Conservation (phyloP, 2,113 vertebrate species). For the Elaphurus davidianus region DNA sequence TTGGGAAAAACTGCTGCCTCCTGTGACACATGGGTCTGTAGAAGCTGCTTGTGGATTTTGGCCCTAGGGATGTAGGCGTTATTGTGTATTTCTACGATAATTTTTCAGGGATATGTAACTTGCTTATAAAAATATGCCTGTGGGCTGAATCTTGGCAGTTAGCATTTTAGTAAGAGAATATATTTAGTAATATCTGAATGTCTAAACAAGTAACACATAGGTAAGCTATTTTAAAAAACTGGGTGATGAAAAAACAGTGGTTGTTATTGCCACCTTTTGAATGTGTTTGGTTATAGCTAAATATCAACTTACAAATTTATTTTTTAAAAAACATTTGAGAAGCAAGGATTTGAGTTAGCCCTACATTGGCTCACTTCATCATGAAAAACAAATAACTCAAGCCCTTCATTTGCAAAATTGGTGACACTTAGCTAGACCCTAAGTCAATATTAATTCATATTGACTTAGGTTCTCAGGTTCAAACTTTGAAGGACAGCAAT, state of each 20-base stretch:
- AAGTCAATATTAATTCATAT: background rate
- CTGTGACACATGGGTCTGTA: background rate
- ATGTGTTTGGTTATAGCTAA: slow-evolving; percentile 51
- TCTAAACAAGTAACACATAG: slow-evolving; percentile 57
- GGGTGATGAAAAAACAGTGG: slow-evolving; percentile 39
- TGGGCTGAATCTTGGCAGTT: slow-evolving; percentile 74
- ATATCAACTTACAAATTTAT: slow-evolving; percentile 52
- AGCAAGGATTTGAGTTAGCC: background rate
- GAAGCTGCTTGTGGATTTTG: slow-evolving; percentile 64
- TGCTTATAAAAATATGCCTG: slow-evolving; percentile 72
- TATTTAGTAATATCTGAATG: slow-evolving; percentile 75
- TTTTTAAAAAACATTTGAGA: slow-evolving; percentile 57
- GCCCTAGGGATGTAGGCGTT: slow-evolving; percentile 52
- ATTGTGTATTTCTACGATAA: slow-evolving; percentile 68
- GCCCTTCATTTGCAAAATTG: slow-evolving; percentile 39
- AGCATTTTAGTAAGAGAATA: slow-evolving; percentile 62
- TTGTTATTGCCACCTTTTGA: slow-evolving; percentile 42
- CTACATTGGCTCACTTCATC: background rate
- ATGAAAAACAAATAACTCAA: slow-evolving; percentile 50
- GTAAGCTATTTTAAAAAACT: slow-evolving; percentile 65
- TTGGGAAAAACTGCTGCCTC: slow-evolving; percentile 55
- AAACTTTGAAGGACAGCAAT: background rate
- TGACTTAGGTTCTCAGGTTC: background rate
- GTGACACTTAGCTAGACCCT: background rate
- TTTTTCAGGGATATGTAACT: slow-evolving; percentile 76